phyloP scores from a whole-genome alignment of 2,888 invertebrate species.

The Phyllotreta cruciferae region DNA sequence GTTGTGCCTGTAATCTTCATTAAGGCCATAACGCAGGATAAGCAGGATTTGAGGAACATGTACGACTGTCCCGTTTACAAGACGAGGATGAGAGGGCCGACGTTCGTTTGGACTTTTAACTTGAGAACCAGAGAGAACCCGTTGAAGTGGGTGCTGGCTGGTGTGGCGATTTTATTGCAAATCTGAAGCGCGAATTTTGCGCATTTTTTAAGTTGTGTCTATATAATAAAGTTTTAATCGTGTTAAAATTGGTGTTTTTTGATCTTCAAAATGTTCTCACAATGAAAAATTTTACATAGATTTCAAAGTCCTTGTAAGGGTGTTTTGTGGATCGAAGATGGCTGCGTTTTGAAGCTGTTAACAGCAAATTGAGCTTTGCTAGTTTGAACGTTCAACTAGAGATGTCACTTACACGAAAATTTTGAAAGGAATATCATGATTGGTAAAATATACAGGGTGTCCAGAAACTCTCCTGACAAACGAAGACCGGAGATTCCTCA shows the following conservation, averaged over 20 bases:
- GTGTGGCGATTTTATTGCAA: constrained; percentile 89
- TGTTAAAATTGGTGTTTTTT: constrained; percentile 10
- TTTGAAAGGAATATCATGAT: too few species aligned
- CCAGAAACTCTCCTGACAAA: too few species aligned
- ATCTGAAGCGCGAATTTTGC: constrained; percentile 63
- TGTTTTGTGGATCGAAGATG: too few species aligned
- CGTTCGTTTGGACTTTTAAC: constrained; percentile 96
- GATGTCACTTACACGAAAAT: too few species aligned
- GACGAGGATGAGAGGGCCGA: constrained; percentile 85
- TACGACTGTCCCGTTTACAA: constrained; percentile 96
- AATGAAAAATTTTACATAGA: too few species aligned
- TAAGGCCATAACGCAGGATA: constrained; percentile 86
- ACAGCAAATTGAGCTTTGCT: too few species aligned
- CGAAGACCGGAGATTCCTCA: too few species aligned
- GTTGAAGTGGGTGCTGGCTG: constrained; percentile 91
- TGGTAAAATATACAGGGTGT: too few species aligned
- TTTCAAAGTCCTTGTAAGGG: too few species aligned
- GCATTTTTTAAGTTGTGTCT: constrained; percentile 5
- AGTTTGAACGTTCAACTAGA: too few species aligned
- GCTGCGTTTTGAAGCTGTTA: too few species aligned
- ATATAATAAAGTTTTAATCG: constrained; percentile 12
- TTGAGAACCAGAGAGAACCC: constrained; percentile 87
- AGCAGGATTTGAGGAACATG: constrained; percentile 84
- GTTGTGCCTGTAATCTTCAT: constrained; percentile 90
- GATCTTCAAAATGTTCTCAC: too few species aligned